phyloP scores from a whole-genome alignment of 2,888 invertebrate genomes.

The Lasioglossum morio region DNA sequence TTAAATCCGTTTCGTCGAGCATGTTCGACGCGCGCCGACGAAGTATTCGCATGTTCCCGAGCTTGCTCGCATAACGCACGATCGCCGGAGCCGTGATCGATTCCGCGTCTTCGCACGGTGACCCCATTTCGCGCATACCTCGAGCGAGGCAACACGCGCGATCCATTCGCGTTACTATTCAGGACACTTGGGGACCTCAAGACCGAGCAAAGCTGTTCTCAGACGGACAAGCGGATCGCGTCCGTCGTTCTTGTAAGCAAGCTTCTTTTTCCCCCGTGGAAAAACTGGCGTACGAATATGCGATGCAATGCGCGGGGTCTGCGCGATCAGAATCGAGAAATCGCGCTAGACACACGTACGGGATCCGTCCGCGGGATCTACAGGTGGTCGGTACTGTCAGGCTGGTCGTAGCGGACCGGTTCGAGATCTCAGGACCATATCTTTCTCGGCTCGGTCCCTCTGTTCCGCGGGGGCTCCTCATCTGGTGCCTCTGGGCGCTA shows the following conservation, averaged over 20 bases:
- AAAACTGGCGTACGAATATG: slow-evolving; percentile 36
- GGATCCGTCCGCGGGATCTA: slow-evolving; percentile 59
- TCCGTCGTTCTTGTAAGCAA: not conserved
- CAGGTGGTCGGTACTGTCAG: slow-evolving; percentile 70
- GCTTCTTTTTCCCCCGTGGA: not conserved
- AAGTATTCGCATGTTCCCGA: not conserved
- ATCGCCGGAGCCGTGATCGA: not conserved
- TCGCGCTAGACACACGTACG: slow-evolving; percentile 47
- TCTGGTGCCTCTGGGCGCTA: slow-evolving; percentile 44
- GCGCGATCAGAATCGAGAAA: slow-evolving; percentile 60
- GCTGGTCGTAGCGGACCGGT: slow-evolving; percentile 65
- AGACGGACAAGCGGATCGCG: not conserved
- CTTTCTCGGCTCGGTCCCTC: slow-evolving; percentile 47
- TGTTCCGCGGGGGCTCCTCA: slow-evolving; percentile 3
- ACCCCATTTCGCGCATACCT: not conserved
- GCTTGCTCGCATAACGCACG: slow-evolving; percentile 1
- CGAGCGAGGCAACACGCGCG: not conserved
- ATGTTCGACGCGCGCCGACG: not conserved
- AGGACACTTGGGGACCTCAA: not conserved
- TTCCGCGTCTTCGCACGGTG: not conserved
- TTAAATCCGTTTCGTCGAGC: not conserved
- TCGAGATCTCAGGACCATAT: slow-evolving; percentile 60
- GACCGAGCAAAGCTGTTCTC: too few species aligned
- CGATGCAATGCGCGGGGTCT: slow-evolving; percentile 21
- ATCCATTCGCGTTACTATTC: not conserved